Base-by-base conservation (phyloP, 2,888 invertebrate species). In the Phaonia tiefii region DNA sequence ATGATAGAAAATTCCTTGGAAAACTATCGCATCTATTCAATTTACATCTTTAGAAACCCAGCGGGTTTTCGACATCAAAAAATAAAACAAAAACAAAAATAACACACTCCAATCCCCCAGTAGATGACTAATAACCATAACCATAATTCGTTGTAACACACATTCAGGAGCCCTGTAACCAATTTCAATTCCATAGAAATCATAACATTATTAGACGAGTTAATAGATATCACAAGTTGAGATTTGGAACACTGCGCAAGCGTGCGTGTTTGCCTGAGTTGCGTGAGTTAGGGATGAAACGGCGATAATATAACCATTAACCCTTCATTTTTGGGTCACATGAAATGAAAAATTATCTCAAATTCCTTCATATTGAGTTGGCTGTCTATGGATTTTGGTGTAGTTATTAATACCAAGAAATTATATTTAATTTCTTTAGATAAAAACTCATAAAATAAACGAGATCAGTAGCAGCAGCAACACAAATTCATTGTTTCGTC, bases 121-220 rank as follows among this genome's bases (percentile, higher is more conserved):
- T 8, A 5, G n/a, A 44, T 37, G 15, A 60, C 49, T 39, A 69
- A 69, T 54, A 69, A 56, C 75, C 66, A 79, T 69, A 10, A 56
- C 63, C 31, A 31, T 31, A 31, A 31, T 8, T 3, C 31, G 8
- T 44, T 66, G 42, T 78, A 63, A 42, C 7, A 20, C 7, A 20
- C 11, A 20, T 63, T 63, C 63, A 63, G 63, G 42, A 63, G 63
- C 63, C 8, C 31, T 63, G 63, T 42, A 63, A 63, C 63, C 39
- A 63, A 63, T 63, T 63, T 63, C 2, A 42, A 72, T 81, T 81
- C 81, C 72, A 69, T 75, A 72, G 78, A 81, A 81, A 75, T 78
- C 81, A 81, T 73, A 81, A 78, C 69, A 81, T 75, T 72, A 75
- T 79, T 81, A 78, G 75, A 63, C 77, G 49, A 78, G 67, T 81